phyloP scores from a whole-genome alignment of 2,888 invertebrate species.

The Trachelus troglodyta region DNA sequence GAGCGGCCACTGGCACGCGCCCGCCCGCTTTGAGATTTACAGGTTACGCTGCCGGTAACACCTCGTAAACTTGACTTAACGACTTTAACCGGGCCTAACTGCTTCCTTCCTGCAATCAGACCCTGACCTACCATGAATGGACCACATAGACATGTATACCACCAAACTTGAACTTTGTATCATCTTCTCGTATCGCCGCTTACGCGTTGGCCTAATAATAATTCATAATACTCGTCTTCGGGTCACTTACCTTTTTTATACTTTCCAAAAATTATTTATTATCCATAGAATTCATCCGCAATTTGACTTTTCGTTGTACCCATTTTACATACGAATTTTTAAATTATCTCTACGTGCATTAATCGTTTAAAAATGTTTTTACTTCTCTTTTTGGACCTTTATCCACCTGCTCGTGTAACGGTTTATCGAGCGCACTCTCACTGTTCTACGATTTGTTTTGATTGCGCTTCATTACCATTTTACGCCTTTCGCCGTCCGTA shows the following conservation, averaged over 20 bases:
- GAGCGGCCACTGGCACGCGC: slow-evolving; percentile 63
- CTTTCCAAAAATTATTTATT: background rate
- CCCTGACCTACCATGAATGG: slow-evolving; percentile 57
- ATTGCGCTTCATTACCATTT: slow-evolving; percentile 63
- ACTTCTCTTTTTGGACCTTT: background rate
- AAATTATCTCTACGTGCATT: background rate
- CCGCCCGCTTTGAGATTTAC: slow-evolving; percentile 62
- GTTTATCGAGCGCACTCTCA: slow-evolving; percentile 17
- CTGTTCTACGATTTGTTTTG: slow-evolving; percentile 64
- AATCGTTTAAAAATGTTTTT: background rate
- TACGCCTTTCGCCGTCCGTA: slow-evolving; percentile 57
- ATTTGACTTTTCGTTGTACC: background rate
- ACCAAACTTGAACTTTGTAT: background rate
- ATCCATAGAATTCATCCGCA: background rate
- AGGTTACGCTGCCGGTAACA: slow-evolving; percentile 66
- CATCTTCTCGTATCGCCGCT: background rate
- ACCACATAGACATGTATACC: background rate
- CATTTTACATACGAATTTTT: background rate
- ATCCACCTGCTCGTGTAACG: background rate
- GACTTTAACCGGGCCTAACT: slow-evolving; percentile 67
- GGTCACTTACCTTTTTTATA: background rate
- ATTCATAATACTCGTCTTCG: background rate
- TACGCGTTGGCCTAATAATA: background rate
- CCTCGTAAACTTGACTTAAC: slow-evolving; percentile 67
- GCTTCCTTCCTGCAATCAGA: slow-evolving; percentile 67